Evolutionary conservation across 2,888 invertebrate species (phyloP).

Genomic region (Iselma pallidipennis): DNA sequence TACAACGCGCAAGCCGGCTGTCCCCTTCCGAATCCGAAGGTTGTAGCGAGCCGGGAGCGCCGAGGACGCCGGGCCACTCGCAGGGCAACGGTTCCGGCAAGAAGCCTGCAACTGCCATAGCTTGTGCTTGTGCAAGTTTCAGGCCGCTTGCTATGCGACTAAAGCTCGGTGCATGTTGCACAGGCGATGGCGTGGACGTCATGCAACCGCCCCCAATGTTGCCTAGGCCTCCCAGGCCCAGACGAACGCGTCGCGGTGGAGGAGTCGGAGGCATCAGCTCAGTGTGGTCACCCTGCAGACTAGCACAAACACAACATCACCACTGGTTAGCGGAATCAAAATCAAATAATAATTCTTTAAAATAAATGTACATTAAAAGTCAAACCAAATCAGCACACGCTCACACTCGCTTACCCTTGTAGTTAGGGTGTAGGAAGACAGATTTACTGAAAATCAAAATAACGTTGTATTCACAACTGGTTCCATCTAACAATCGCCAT

Average conservation of each 20-base stretch:
- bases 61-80: slow-evolving; percentile 31
- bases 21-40: slow-evolving; percentile 50
- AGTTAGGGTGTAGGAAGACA: slow-evolving; percentile 64
- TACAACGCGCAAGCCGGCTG: slow-evolving; percentile 54
- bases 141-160: slow-evolving; percentile 70
- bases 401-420: slow-evolving; percentile 61
- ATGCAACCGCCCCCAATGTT: slow-evolving; percentile 49
- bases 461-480: slow-evolving; percentile 23
- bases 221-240: slow-evolving; percentile 43
- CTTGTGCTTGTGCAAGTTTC: slow-evolving; percentile 71
- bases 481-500: slow-evolving; percentile 20
- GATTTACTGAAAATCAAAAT: slow-evolving; percentile 57
- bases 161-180: slow-evolving; percentile 54
- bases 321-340: slow-evolving; percentile 46
- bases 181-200: slow-evolving; percentile 47
- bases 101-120: slow-evolving; percentile 72
- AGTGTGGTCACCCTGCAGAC: slow-evolving; percentile 64
- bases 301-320: slow-evolving; percentile 54
- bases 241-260: slow-evolving; percentile 59
- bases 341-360: slow-evolving; percentile 15
- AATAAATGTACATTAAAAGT: slow-evolving; percentile 37
- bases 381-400: slow-evolving; percentile 44
- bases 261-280: slow-evolving; percentile 67
- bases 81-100: slow-evolving; percentile 57
- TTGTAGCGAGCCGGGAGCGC: slow-evolving; percentile 29